A percentile compares a stretch with the other conserved stretches of the same genome.
Evolutionary conservation across 2,888 invertebrate genomes (phyloP).

Genomic region (Chrysodeixis includens): DNA sequence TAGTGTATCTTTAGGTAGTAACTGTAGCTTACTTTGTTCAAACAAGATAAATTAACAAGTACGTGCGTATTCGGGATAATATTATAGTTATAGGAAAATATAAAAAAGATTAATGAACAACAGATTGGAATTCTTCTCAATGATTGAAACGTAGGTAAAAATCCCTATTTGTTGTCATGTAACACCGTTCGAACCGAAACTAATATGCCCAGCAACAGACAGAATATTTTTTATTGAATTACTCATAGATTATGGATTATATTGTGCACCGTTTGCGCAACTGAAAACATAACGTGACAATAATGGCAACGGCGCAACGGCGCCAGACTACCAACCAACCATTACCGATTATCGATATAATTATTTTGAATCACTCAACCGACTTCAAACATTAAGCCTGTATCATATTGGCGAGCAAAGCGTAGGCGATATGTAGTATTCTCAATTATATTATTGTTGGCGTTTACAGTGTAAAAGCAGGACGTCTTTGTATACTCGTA

Average conservation of each 20-base stretch:
- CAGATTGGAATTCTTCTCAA: not conserved
- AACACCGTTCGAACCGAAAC: not conserved
- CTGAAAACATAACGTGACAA: conserved; percentile 70
- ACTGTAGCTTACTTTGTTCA: too few relatives aligned
- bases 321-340: conserved; percentile 73
- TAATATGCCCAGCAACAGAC: not conserved
- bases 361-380: conserved; percentile 71
- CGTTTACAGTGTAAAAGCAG: not conserved
- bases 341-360: conserved; percentile 80
- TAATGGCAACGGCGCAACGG: conserved; percentile 80
- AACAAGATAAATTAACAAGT: too few relatives aligned
- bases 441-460: conserved; percentile 2
- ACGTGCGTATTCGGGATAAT: too few relatives aligned
- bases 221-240: conserved; percentile 12
- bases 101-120: too few relatives aligned
- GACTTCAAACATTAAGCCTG: conserved; percentile 60
- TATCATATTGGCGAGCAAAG: conserved; percentile 31
- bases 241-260: conserved; percentile 23
- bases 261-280: conserved; percentile 50
- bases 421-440: conserved; percentile 33
- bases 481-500: not conserved
- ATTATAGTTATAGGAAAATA: too few relatives aligned
- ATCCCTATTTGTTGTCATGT: not conserved
- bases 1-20: too few relatives aligned
- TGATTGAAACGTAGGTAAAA: not conserved